phyloP scores from a whole-genome alignment of 2,797 vertebrate genomes.

The Fistularia commersonii region DNA sequence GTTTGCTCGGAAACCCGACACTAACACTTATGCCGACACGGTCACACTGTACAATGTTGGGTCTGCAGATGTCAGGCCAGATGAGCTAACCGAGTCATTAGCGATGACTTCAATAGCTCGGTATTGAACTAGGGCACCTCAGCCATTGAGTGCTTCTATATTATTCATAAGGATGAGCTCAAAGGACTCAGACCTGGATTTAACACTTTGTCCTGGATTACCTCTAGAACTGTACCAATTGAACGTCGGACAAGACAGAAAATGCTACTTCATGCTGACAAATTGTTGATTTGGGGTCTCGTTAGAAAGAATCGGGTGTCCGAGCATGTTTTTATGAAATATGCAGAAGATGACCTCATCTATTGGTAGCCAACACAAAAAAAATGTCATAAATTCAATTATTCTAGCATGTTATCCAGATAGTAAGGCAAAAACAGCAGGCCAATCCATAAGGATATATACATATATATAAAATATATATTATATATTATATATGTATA shows the following conservation, averaged over 20 bases:
- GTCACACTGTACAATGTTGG: conserved; percentile 25
- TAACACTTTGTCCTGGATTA: conserved; percentile 43
- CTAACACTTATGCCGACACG: conserved; percentile 23
- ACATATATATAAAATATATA: too few species aligned
- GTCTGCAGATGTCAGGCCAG: conserved; percentile 47
- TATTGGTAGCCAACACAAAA: too few species aligned
- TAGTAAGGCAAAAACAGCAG: too few species aligned
- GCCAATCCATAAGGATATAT: too few species aligned
- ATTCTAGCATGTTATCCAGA: too few species aligned
- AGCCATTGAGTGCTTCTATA: conserved; percentile 51
- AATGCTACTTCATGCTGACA: not conserved
- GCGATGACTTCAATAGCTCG: conserved; percentile 62
- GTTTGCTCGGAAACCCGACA: conserved; percentile 18
- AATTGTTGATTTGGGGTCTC: too few species aligned
- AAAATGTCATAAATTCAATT: too few species aligned
- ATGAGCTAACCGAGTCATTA: conserved; percentile 69
- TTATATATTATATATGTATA: too few species aligned
- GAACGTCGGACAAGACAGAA: conserved; percentile 10
- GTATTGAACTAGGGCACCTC: conserved; percentile 60
- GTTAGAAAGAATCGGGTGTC: too few species aligned
- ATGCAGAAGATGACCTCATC: too few species aligned
- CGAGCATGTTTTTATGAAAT: too few species aligned
- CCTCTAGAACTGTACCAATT: conserved; percentile 10
- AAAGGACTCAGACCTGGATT: conserved; percentile 56
- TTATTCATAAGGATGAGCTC: conserved; percentile 65